Evolutionary conservation across 2,888 invertebrate genomes (phyloP).

Genomic region (Sinopyrophorus schimmeli): DNA sequence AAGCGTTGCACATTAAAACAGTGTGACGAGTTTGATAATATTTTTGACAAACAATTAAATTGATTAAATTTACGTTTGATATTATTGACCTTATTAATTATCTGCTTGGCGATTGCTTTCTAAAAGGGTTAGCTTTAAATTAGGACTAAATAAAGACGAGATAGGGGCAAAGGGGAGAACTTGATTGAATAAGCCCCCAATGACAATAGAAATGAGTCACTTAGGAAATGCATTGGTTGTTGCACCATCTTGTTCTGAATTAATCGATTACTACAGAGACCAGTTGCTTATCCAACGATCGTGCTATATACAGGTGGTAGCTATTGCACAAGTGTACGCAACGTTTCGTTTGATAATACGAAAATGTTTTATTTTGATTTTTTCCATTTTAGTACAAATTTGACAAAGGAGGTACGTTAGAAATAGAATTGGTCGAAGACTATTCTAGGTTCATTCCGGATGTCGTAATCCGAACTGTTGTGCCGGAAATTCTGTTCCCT

Average conservation of each 20-base stretch:
- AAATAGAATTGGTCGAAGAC: constrained; percentile 34
- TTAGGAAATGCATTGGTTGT: constrained; percentile 19
- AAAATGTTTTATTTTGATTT: too few relatives aligned
- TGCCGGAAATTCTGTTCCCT: constrained; percentile 25
- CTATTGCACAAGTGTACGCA: too few relatives aligned
- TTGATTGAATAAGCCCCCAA: constrained; percentile 28
- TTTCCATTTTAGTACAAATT: too few relatives aligned
- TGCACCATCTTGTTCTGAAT: constrained; percentile 23
- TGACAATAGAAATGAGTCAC: constrained; percentile 30
- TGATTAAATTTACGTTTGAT: too few relatives aligned
- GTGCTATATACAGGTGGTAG: too few relatives aligned
- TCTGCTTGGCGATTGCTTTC: constrained; percentile 2
- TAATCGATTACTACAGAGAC: constrained; percentile 25
- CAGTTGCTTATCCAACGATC: constrained; percentile 24
- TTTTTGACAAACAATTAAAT: too few relatives aligned
- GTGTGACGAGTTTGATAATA: too few relatives aligned
- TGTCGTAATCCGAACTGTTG: constrained; percentile 27
- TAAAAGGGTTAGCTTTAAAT: neutral
- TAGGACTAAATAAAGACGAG: neutral
- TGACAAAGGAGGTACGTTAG: constrained; percentile 32
- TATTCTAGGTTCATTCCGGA: constrained; percentile 33
- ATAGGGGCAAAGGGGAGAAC: constrained; percentile 4
- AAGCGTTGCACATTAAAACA: too few relatives aligned
- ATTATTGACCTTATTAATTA: too few relatives aligned
- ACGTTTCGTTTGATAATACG: too few relatives aligned